Conservation (phyloP, 1,140 invertebrate genomes). For the Euwallacea fornicatus region DNA sequence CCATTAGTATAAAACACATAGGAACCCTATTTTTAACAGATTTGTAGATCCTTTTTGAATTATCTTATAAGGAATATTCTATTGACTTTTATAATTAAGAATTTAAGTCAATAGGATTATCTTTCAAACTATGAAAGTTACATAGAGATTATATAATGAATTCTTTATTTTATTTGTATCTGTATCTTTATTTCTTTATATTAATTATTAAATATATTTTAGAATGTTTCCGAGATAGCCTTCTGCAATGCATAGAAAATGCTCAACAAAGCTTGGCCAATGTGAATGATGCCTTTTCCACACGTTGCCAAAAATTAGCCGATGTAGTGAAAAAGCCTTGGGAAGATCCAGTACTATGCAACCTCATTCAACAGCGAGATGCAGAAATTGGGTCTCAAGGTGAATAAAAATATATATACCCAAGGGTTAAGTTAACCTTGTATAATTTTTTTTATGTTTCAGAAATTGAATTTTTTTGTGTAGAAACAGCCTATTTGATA, state of each 20-base stretch:
- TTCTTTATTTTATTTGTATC: no score
- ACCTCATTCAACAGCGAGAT: slow-evolving; percentile 44
- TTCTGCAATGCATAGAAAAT: slow-evolving; percentile 44
- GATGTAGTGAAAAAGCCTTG: slow-evolving; percentile 51
- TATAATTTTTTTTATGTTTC: slow-evolving; percentile 33
- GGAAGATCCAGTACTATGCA: slow-evolving; percentile 45
- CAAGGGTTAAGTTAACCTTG: background rate
- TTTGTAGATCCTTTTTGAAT: no score
- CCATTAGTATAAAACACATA: no score
- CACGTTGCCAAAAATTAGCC: slow-evolving; percentile 46
- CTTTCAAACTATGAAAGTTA: no score
- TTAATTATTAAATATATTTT: slow-evolving; percentile 9
- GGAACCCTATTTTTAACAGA: no score
- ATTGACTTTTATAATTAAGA: no score
- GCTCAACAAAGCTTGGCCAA: slow-evolving; percentile 44
- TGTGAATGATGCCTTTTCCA: slow-evolving; percentile 46
- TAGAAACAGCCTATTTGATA: slow-evolving; percentile 51
- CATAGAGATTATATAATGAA: background rate
- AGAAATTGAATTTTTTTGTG: slow-evolving; percentile 52
- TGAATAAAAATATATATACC: slow-evolving; percentile 33
- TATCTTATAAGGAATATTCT: no score
- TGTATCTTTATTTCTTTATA: background rate
- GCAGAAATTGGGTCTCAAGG: slow-evolving; percentile 45
- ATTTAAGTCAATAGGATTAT: no score
- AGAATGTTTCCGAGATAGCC: slow-evolving; percentile 41